Evolutionary conservation across 2,888 invertebrate genomes (phyloP).

Genomic region (Phalangium opilio): DNA sequence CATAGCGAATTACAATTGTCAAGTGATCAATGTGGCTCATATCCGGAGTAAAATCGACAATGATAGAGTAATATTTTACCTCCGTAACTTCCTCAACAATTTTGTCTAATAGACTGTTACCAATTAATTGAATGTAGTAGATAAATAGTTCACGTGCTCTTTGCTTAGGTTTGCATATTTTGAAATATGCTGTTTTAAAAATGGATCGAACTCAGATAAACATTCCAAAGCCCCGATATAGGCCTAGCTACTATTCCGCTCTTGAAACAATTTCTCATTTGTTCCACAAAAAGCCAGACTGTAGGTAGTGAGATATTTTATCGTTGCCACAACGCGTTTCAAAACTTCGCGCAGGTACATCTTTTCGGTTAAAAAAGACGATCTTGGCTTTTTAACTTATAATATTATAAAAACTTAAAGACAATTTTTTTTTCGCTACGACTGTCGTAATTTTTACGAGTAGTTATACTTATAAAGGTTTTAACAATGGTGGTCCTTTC

Average conservation of each 20-base stretch:
- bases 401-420: too few relatives aligned
- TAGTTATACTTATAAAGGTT: too few relatives aligned
- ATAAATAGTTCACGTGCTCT: conserved; percentile 23
- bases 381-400: background rate
- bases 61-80: conserved; percentile 19
- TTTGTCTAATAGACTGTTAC: conserved; percentile 20
- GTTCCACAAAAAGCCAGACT: conserved; percentile 24
- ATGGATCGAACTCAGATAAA: conserved; percentile 25
- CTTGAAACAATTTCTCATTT: conserved; percentile 22
- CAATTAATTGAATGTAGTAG: conserved; percentile 25
- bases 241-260: conserved; percentile 24
- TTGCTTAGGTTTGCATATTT: conserved; percentile 24
- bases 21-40: conserved; percentile 25
- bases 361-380: conserved; percentile 11
- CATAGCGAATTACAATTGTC: conserved; percentile 25
- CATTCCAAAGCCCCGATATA: conserved; percentile 23
- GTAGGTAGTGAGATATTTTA: conserved; percentile 22
- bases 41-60: conserved; percentile 25
- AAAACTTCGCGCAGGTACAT: conserved; percentile 23
- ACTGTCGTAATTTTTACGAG: too few relatives aligned
- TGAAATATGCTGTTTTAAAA: conserved; percentile 23
- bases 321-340: conserved; percentile 22
- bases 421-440: too few relatives aligned
- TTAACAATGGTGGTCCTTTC: too few relatives aligned
- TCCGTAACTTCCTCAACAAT: conserved; percentile 24